These are phyloP conservation scores for Otocyon megalotis DNA, from an alignment of 2,113 vertebrate genomes.

Conservation along the genomic window DNA sequence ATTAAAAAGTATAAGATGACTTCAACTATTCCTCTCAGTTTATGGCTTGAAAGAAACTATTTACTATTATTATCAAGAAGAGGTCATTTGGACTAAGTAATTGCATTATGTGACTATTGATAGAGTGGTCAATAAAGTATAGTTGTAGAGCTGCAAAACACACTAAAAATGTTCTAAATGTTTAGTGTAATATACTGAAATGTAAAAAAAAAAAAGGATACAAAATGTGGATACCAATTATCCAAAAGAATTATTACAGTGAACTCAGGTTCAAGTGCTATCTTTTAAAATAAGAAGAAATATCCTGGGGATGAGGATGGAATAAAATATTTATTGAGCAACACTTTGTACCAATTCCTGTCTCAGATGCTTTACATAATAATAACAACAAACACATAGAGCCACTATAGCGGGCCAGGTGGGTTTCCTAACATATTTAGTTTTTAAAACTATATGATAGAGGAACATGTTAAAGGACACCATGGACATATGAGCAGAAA, in stretches of 20 bases:
- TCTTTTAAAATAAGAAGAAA: neutral
- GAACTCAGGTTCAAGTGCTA: neutral
- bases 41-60: neutral
- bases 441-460: constrained; percentile 1
- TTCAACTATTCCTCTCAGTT: neutral
- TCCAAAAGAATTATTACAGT: neutral
- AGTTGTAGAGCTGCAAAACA: neutral
- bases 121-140: neutral
- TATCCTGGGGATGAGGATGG: neutral
- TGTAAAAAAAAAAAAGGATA: neutral
- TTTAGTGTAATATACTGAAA: neutral
- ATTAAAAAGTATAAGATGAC: neutral
- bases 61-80: neutral
- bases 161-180: neutral
- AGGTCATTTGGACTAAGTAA: neutral
- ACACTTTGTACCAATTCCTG: neutral
- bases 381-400: neutral
- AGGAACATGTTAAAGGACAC: neutral
- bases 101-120: neutral
- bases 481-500: neutral
- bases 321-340: neutral
- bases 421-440: neutral
- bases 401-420: neutral
- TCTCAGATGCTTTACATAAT: neutral
- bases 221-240: neutral